Base-by-base conservation (phyloP, 1,140 invertebrate species). In the Musca domestica region DNA sequence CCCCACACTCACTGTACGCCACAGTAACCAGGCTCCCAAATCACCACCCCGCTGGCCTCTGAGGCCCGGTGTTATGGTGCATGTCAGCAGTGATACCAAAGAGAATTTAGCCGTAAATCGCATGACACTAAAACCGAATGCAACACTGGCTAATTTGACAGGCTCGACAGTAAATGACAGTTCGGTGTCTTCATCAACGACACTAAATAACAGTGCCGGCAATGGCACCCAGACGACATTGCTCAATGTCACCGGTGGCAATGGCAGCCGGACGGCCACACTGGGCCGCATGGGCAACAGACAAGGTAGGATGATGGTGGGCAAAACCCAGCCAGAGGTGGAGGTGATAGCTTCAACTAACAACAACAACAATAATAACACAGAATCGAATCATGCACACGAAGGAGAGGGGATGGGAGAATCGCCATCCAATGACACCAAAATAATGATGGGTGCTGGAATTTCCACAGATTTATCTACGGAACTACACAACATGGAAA, bases 41-140 rank as follows among this genome's bases (percentile, higher is more conserved):
- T 89, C 87, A 81, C 89, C 89, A 15, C 89, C 86, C 71, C 92
- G 92, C 74, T 95, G 93, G 93, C 93, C 94, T 25, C 83, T 95
- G 67, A 91, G 92, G 75, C 93, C 93, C 1, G 94, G 93, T 27
- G 92, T 95, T 51, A 85, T 95, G 73, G 90, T 94, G 52, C 93
- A 95, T 82, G 90, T 94, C 46, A 94, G 93, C 71, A 76, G 72
- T 64, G 77, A 81, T 64, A 81, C 80, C 51, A 81, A 81, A 67
- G 83, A 89, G 88, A 73, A 85, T 87, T 80, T 79, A 70, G 83
- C 77, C 71, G 83, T 75, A 70, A 79, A 77, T 74, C 74, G 77
- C 51, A 81, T 75, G 76, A 76, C 77, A 68, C 72, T 68, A 27
- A 63, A 54, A 30, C 61, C 66, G 14, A 67, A 41, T 47, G 64